Evolutionary conservation across 2,888 invertebrate genomes (phyloP).

Genomic region (Lepidochitona cinerea): DNA sequence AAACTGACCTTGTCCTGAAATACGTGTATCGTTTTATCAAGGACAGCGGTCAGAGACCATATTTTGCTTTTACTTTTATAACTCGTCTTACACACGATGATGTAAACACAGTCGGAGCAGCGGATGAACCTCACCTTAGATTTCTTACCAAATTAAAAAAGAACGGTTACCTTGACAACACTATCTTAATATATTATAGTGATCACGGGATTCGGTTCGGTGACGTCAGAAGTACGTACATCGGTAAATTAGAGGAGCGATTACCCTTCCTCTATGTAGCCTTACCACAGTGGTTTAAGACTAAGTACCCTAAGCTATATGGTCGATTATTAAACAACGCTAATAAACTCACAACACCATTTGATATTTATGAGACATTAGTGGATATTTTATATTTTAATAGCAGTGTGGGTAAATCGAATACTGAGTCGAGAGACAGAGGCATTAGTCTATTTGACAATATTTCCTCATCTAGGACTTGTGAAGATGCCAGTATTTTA

Average conservation of each 20-base stretch:
- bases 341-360: conserved; percentile 82
- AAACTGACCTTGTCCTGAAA: conserved; percentile 80
- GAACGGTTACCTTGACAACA: conserved; percentile 52
- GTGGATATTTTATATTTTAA: conserved; percentile 74
- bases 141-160: conserved; percentile 75
- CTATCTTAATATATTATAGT: conserved; percentile 75
- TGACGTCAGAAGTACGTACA: conserved; percentile 84
- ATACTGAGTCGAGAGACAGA: conserved; percentile 73
- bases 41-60: conserved; percentile 70
- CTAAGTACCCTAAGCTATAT: conserved; percentile 77
- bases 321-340: conserved; percentile 79
- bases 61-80: conserved; percentile 90
- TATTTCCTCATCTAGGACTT: conserved; percentile 81
- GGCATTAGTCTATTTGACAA: conserved; percentile 80
- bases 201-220: conserved; percentile 95
- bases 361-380: conserved; percentile 86
- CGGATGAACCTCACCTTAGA: conserved; percentile 78
- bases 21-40: conserved; percentile 75
- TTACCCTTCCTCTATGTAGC: conserved; percentile 84
- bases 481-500: conserved; percentile 82
- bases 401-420: conserved; percentile 80
- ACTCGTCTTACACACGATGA: conserved; percentile 88
- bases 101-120: conserved; percentile 82
- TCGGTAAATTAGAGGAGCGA: conserved; percentile 85
- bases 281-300: conserved; percentile 81